phyloP scores from a whole-genome alignment of 2,113 vertebrate species.

The Acanthisitta chloris region DNA sequence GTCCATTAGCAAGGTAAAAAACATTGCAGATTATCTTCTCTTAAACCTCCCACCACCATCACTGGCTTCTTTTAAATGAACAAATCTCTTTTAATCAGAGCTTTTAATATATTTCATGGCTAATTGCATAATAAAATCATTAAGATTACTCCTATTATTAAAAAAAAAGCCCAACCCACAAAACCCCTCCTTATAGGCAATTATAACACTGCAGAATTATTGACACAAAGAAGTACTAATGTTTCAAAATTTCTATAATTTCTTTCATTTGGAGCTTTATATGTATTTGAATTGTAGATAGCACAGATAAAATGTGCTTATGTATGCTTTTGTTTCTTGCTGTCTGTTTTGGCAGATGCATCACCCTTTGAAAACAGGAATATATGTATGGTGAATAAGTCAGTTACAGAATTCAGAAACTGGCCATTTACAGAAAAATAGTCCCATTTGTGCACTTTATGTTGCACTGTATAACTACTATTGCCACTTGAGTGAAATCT shows the following conservation, averaged over 20 bases:
- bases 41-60: neutral
- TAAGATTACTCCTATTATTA: constrained; percentile 55
- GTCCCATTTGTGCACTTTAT: neutral
- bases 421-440: neutral
- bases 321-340: neutral
- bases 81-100: constrained; percentile 48
- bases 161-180: constrained; percentile 23
- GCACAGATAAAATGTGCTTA: neutral
- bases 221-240: constrained; percentile 50
- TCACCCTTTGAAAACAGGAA: neutral
- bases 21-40: constrained; percentile 49
- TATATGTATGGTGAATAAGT: neutral
- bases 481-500: neutral
- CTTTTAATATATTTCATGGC: constrained; percentile 67
- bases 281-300: neutral
- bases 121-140: constrained; percentile 67
- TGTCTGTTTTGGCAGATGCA: neutral
- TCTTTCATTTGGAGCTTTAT: constrained; percentile 34
- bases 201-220: constrained; percentile 59
- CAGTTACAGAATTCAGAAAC: neutral
- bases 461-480: neutral
- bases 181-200: constrained; percentile 49
- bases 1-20: constrained; percentile 73
- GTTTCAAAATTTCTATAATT: constrained; percentile 28
- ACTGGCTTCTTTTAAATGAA: constrained; percentile 4